phyloP scores from a whole-genome alignment of 1,140 invertebrate genomes.

The Phenacoccus solenopsis region DNA sequence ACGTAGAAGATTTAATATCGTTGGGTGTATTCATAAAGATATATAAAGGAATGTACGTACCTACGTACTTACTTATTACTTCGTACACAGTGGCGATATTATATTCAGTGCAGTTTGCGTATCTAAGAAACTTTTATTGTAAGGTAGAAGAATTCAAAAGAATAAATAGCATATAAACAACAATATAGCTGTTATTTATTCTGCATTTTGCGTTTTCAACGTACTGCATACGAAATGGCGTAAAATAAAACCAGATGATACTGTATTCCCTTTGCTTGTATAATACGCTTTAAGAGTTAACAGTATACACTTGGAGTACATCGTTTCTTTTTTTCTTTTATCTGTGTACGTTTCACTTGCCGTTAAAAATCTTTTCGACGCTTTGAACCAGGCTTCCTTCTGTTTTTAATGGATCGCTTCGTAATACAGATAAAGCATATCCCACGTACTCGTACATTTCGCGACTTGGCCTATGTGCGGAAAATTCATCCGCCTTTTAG shows the following conservation, averaged over 20 bases:
- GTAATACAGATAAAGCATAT: not conserved
- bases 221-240: not conserved
- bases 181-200: constrained; percentile 3
- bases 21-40: too few species aligned
- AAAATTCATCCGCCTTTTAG: not conserved
- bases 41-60: not conserved
- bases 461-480: too few species aligned
- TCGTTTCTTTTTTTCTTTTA: not conserved
- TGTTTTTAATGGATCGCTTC: not conserved
- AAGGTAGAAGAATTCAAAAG: not conserved
- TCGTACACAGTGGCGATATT: not conserved
- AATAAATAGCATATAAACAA: constrained; percentile 3
- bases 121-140: not conserved
- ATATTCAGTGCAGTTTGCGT: not conserved
- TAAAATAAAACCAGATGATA: constrained; percentile 3
- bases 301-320: not conserved
- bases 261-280: not conserved
- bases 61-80: not conserved
- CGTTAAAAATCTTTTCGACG: not conserved
- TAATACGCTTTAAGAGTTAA: too few species aligned
- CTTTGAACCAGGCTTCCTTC: not conserved
- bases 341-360: constrained; percentile 1
- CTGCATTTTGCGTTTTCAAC: not conserved
- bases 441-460: not conserved
- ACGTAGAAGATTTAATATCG: not conserved